phyloP scores from a whole-genome alignment of 1,140 invertebrate genomes.

The Sycobia sp. region DNA sequence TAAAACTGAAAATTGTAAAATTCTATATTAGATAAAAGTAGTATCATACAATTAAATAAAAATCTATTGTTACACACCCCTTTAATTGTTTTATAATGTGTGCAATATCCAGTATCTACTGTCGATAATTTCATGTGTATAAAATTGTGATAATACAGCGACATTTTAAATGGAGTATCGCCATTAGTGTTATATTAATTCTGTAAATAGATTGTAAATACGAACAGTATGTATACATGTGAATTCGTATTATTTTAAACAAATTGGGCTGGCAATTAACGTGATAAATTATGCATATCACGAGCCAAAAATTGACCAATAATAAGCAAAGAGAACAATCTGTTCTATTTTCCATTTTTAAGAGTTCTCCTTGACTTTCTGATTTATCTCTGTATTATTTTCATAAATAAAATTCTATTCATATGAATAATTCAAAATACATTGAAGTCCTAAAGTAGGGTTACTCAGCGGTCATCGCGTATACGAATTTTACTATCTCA shows the following conservation, averaged over 20 bases:
- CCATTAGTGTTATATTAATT: background rate
- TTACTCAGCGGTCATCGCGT: background rate
- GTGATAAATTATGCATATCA: constrained; percentile 31
- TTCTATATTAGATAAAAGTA: no score
- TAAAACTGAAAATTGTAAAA: no score
- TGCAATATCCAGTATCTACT: constrained; percentile 15
- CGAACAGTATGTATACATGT: constrained; percentile 20
- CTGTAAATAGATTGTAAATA: constrained; percentile 33
- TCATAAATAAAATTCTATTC: background rate
- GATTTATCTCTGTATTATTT: background rate
- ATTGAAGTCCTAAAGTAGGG: background rate
- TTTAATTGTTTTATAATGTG: constrained; percentile 8
- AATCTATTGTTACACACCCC: background rate
- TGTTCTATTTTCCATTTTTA: background rate
- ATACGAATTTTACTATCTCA: background rate
- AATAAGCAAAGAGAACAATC: background rate
- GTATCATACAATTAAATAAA: background rate
- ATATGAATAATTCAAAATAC: background rate
- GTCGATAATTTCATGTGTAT: constrained; percentile 24
- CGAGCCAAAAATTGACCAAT: constrained; percentile 32
- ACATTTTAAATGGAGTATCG: constrained; percentile 6
- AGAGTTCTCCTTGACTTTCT: background rate
- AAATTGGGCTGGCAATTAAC: constrained; percentile 5
- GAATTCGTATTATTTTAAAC: constrained; percentile 17
- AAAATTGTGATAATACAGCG: constrained; percentile 27